A percentile compares a stretch with the other conserved stretches of the same genome.
These are phyloP conservation scores for Oligia latruncula DNA, from an alignment of 2,888 invertebrate genomes.

Conservation along the genomic window DNA sequence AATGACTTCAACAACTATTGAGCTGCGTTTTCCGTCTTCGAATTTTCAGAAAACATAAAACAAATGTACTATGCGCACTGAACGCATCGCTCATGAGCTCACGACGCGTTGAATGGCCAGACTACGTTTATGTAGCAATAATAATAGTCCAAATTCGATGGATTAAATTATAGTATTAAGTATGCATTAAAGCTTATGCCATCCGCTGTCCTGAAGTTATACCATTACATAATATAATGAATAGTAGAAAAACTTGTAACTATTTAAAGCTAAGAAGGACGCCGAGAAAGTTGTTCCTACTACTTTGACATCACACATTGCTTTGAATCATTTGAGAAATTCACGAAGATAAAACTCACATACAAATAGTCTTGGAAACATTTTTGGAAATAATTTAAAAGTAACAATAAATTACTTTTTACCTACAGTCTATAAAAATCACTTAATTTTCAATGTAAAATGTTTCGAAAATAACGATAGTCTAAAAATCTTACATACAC, in stretches of 20 bases:
- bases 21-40: conserved; percentile 55
- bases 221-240: conserved; percentile 59
- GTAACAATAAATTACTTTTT: conserved; percentile 89
- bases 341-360: conserved; percentile 75
- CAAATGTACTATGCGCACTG: conserved; percentile 30
- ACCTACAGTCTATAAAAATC: conserved; percentile 87
- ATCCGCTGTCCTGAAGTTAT: conserved; percentile 55
- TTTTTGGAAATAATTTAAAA: conserved; percentile 87
- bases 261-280: conserved; percentile 89
- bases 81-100: conserved; percentile 26
- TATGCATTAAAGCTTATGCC: conserved; percentile 64
- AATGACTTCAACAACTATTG: conserved; percentile 66
- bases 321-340: conserved; percentile 72
- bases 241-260: conserved; percentile 71
- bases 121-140: conserved; percentile 42
- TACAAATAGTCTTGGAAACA: conserved; percentile 82
- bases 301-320: conserved; percentile 77
- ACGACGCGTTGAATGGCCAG: conserved; percentile 17
- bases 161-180: conserved; percentile 59
- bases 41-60: conserved; percentile 54
- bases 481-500: conserved; percentile 86
- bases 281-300: conserved; percentile 79
- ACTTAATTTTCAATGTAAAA: conserved; percentile 84
- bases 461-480: conserved; percentile 84
- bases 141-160: conserved; percentile 53